phyloP scores from a whole-genome alignment of 2,888 invertebrate species.

The Epistrophe eligans region DNA sequence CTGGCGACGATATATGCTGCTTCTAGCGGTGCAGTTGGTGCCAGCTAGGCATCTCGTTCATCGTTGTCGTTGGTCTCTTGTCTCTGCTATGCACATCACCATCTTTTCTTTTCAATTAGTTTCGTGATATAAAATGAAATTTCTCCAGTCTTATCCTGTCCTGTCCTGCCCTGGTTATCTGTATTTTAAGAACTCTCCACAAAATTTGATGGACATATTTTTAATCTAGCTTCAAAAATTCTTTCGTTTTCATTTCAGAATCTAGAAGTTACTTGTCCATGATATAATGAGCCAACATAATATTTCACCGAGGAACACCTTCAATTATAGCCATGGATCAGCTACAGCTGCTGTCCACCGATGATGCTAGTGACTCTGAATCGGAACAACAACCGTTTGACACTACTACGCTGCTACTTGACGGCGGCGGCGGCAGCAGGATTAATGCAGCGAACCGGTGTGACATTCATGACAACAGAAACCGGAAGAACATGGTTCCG shows the following conservation, averaged over 20 bases:
- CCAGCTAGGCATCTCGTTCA: constrained; percentile 8
- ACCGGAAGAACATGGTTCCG: constrained; percentile 75
- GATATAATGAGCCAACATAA: constrained; percentile 61
- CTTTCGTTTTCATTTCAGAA: constrained; percentile 51
- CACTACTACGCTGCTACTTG: constrained; percentile 34
- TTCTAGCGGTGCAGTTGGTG: constrained; percentile 31
- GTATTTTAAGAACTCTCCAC: constrained; percentile 47
- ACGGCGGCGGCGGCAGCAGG: neutral
- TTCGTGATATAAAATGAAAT: neutral
- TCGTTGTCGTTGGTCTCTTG: neutral
- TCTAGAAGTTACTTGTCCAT: constrained; percentile 37
- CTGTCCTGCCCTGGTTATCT: too few species aligned
- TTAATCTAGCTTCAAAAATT: constrained; percentile 27
- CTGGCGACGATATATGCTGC: constrained; percentile 50
- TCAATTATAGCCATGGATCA: constrained; percentile 49
- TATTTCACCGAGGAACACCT: constrained; percentile 35
- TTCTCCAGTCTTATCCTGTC: constrained; percentile 47
- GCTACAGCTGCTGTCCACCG: constrained; percentile 51
- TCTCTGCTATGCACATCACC: constrained; percentile 15
- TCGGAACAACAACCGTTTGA: constrained; percentile 59
- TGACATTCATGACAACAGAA: constrained; percentile 63
- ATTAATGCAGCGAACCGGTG: constrained; percentile 56
- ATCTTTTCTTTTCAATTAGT: constrained; percentile 16
- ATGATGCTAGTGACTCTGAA: constrained; percentile 56
- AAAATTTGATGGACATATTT: constrained; percentile 44